Evolutionary conservation across 2,797 vertebrate species (phyloP), one percentile per base, ranked within the genome.

Genomic region (Sparidentex hasta): DNA sequence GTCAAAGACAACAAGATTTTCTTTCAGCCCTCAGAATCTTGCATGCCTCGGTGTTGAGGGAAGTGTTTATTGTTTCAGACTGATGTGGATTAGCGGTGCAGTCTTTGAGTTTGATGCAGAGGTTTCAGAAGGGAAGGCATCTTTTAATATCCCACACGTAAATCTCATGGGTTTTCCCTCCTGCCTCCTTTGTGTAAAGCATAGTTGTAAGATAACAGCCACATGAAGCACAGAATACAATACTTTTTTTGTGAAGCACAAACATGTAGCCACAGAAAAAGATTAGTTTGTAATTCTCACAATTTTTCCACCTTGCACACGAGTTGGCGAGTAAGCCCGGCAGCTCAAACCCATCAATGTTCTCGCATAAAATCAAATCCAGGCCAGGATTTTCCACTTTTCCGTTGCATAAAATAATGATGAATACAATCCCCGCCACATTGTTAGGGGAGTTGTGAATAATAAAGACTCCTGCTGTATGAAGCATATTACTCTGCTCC

Each of bases 341-440:
- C 74, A 72, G 71, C 76, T 69, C 27, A 52, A 68, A 78, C 47
- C 73, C 75, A 62, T 87, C 86, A 74, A 61, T 59, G 46, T 78
- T 38, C 23, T 57, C 23, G 0, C 51, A 17, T 65, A 21, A 57
- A 78, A 61, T 89, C 66, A 55, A 75, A 83, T 84, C 74, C 78
- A 79, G 73, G 50, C 79, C 51, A n/a, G 78, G 78, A 78, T 86
- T 86, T 77, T 82, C 57, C 12, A 4, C 71, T 81, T 81, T 82
- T 87, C 57, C 58, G 80, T 29, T 75, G 77, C 86, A 91, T 90
- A 70, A 90, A 91, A 89, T 91, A 90, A 85, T 88, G 61, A 90
- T 90, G 84, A 92, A 78, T 81, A 68, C 80, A 86, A 83, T 87
- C 71, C 38, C 50, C 71, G 78, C 63, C 69, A 78, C 81, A 84